Base-by-base conservation (phyloP, 2,113 vertebrate genomes). In the Empidonax traillii region DNA sequence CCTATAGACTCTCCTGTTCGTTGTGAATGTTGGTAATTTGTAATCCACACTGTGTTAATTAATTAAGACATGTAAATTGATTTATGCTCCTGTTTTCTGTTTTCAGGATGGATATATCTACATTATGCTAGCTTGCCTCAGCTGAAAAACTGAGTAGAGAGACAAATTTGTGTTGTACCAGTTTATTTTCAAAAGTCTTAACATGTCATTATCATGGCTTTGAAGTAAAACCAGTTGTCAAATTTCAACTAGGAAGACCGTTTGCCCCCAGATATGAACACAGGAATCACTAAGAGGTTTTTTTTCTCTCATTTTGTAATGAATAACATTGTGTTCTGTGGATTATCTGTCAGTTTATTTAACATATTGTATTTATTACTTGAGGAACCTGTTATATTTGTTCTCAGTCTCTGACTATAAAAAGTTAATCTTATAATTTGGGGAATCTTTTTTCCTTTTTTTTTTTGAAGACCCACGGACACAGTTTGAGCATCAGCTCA, bases 91-190 rank as follows among this genome's bases (percentile, higher is more conserved):
- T 56, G 12, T 75, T 88, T 89, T 6, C 31, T 52, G 10, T 75
- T 81, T 88, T 88, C 63, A 74, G 78, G 35, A 52, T 47, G 51
- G 30, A 23, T 56, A 46, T 8, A 3, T 53, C 31, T 79, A 30
- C 41, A 28, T 56, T 59, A 63, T 52, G 8, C 12, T 79, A 30
- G 5, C 3, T 78, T 65, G 72, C 20, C 31, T 63, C 1, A 19
- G 10, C 10, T 79, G 76, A 92, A 90, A 87, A 61, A 68, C 31
- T 62, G 37, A 85, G 39, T 44, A 52, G 56, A 2, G 9, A 53
- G n/a, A 51, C 4, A 71, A 91, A 79, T 47, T 14, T 23, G 20
- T 19, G 27, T 30, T 0, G 1, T 21, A 51, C 18, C 0, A 0
- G 20, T 72, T 90, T 41, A 62, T 92, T 89, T 82, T 71, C 35